Evolutionary conservation across 92 coral and sea anemone genomes (phyloP).

Genomic region (Epizoanthus rinbou): DNA sequence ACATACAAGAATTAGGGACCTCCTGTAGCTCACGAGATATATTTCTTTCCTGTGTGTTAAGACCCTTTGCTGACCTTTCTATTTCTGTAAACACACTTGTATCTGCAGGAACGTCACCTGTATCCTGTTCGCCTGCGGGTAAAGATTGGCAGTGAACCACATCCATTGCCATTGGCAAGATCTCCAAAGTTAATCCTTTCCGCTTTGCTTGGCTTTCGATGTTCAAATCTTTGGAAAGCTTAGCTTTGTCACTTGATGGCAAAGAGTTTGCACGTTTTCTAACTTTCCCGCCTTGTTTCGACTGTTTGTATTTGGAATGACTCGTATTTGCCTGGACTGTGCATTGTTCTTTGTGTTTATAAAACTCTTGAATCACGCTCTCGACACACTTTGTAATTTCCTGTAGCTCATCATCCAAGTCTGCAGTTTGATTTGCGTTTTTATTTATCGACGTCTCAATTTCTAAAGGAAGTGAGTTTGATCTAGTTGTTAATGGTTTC

Average conservation of each 20-base stretch:
- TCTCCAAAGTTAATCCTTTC: constrained; percentile 5
- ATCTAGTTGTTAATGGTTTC: not conserved
- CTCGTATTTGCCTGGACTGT: constrained; percentile 19
- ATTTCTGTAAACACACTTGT: constrained; percentile 1
- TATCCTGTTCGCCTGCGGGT: constrained; percentile 32
- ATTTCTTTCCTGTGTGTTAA: constrained; percentile 1
- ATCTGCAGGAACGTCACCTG: constrained; percentile 7
- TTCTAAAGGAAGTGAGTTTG: constrained; percentile 15
- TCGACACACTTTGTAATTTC: constrained; percentile 39
- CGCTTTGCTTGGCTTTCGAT: not conserved
- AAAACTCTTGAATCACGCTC: constrained; percentile 27
- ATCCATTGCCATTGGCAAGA: not conserved
- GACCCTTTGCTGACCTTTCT: constrained; percentile 34
- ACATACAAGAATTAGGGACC: not conserved
- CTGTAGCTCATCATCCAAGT: constrained; percentile 21
- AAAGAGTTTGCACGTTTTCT: not conserved
- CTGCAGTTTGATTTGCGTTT: not conserved
- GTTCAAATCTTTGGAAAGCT: not conserved
- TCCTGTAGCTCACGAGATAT: constrained; percentile 18
- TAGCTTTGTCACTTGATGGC: not conserved
- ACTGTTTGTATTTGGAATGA: not conserved
- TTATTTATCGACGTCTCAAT: constrained; percentile 1
- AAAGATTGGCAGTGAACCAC: not conserved
- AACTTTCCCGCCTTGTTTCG: not conserved
- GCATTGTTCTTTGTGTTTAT: constrained; percentile 38